Percentiles rank a stretch among this genome's conserved stretches.
These are phyloP conservation scores for Laspeyria flexula DNA, from an alignment of 2,888 invertebrate genomes.

Conservation along the genomic window DNA sequence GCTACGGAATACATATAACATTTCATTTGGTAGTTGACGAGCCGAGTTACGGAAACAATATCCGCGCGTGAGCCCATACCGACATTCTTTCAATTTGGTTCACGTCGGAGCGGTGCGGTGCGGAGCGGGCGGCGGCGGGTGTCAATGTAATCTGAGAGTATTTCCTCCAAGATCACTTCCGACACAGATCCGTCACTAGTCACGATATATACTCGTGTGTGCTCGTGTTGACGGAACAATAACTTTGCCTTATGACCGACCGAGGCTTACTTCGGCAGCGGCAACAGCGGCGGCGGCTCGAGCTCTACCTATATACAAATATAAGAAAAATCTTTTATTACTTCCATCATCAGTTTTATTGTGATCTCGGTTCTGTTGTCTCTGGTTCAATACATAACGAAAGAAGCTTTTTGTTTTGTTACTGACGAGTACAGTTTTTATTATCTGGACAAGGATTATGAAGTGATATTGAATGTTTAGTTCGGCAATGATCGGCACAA, in stretches of 20 bases:
- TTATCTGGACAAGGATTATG: too few relatives aligned
- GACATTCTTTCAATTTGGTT: conserved; percentile 9
- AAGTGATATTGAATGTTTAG: too few relatives aligned
- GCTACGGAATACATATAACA: not conserved
- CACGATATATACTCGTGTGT: too few relatives aligned
- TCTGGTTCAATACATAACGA: too few relatives aligned
- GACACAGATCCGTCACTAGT: not conserved
- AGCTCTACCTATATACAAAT: too few relatives aligned
- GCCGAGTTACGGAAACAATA: conserved; percentile 1
- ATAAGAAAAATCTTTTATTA: too few relatives aligned
- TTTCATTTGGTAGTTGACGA: conserved; percentile 3
- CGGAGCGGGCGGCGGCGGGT: not conserved
- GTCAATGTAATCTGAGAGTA: conserved; percentile 23
- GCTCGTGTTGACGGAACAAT: conserved; percentile 6
- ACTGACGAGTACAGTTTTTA: too few relatives aligned
- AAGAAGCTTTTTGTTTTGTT: too few relatives aligned
- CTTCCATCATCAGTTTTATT: too few relatives aligned
- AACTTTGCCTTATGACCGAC: conserved; percentile 6
- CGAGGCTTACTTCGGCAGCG: not conserved
- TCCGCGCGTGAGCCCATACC: not conserved
- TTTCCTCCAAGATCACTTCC: conserved; percentile 6
- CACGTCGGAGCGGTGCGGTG: not conserved
- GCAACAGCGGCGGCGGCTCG: too few relatives aligned
- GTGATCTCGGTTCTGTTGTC: too few relatives aligned
- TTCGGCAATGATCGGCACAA: too few relatives aligned